These are phyloP conservation scores for Osmerus mordax DNA, from an alignment of 2,113 vertebrate genomes.

Conservation along the genomic window DNA sequence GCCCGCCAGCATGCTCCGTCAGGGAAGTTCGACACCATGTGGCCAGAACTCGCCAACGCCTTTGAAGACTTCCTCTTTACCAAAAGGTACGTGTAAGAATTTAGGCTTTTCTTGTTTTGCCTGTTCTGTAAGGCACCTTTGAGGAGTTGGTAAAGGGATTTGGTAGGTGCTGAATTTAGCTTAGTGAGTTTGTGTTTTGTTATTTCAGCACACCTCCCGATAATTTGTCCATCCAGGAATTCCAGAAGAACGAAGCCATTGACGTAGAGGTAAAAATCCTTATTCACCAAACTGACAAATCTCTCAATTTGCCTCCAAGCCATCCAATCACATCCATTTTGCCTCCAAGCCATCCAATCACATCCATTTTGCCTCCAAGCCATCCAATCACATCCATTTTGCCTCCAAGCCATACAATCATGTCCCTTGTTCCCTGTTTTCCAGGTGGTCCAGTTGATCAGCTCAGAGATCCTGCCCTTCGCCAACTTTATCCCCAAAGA, in stretches of 20 bases:
- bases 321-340: background rate
- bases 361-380: background rate
- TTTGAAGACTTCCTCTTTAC: conserved; percentile 98
- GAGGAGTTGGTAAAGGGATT: too few species aligned
- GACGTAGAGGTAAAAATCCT: conserved; percentile 85
- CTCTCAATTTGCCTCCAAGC: background rate
- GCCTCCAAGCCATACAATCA: background rate
- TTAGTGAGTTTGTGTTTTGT: conserved; percentile 1
- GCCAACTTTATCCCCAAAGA: conserved; percentile 99
- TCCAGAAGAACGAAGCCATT: conserved; percentile 95
- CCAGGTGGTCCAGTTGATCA: conserved; percentile 97
- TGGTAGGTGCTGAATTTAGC: too few species aligned
- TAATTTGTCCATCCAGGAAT: conserved; percentile 98
- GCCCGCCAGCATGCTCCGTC: conserved; percentile 95
- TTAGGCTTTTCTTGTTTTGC: background rate
- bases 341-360: background rate
- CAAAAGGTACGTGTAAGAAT: conserved; percentile 80
- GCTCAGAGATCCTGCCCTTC: conserved; percentile 94
- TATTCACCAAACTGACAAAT: background rate
- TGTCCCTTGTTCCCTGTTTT: conserved; percentile 28
- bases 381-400: background rate
- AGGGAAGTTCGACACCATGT: conserved; percentile 96
- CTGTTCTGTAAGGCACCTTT: background rate
- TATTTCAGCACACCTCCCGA: conserved; percentile 85
- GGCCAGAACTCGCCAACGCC: conserved; percentile 92